Percentiles rank a stretch among this genome's conserved stretches.
Evolutionary conservation across 2,888 invertebrate species (phyloP).

Genomic region (Herminia tarsipennalis): DNA sequence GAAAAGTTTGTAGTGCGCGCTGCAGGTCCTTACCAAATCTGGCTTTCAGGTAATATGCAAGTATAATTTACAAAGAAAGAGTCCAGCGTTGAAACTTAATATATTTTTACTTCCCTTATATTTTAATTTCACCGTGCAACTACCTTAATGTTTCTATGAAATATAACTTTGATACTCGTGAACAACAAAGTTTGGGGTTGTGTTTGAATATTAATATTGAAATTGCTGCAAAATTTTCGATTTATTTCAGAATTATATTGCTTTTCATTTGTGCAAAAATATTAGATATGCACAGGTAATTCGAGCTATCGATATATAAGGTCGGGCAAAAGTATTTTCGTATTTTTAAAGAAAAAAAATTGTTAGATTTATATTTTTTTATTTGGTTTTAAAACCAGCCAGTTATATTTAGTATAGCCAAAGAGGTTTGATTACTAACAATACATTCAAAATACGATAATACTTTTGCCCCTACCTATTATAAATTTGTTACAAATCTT

Average conservation of each 20-base stretch:
- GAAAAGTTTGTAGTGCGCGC: constrained; percentile 39
- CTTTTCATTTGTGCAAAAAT: constrained; percentile 16
- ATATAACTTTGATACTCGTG: constrained; percentile 23
- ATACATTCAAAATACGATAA: no score
- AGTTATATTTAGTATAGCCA: no score
- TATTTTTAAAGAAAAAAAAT: no score
- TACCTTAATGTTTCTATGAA: constrained; percentile 24
- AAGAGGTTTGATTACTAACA: no score
- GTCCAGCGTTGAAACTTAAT: constrained; percentile 10
- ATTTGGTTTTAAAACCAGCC: no score
- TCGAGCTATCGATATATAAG: constrained; percentile 2
- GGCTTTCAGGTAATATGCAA: constrained; percentile 33
- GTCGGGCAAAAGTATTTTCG: neutral
- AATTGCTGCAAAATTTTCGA: constrained; percentile 15
- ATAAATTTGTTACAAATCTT: no score
- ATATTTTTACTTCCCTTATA: constrained; percentile 10
- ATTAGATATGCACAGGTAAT: constrained; percentile 1
- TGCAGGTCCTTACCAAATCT: constrained; percentile 23
- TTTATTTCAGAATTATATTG: constrained; percentile 12
- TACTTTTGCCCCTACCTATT: no score
- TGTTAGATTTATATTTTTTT: no score
- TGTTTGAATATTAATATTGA: constrained; percentile 32
- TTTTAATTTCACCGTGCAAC: constrained; percentile 8
- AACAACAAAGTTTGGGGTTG: constrained; percentile 25
- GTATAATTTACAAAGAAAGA: constrained; percentile 31